phyloP scores from a whole-genome alignment of 2,797 vertebrate species.

The Mormyrops attenuatus region DNA sequence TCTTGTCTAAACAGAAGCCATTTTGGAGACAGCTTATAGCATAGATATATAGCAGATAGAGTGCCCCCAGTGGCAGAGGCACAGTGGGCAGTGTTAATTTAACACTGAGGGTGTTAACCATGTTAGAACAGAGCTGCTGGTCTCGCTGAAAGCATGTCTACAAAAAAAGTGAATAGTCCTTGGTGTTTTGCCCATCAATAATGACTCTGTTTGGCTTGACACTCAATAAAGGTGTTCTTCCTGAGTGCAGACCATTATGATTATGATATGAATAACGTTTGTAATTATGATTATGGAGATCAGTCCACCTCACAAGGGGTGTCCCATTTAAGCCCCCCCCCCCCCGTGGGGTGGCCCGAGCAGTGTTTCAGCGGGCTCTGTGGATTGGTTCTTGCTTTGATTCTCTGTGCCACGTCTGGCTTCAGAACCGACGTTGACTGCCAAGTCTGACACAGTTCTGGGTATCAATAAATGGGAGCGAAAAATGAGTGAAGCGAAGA shows the following conservation, averaged over 20 bases:
- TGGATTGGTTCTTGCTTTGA: not conserved
- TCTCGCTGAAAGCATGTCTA: not conserved
- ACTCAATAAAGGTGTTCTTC: not conserved
- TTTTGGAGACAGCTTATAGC: not conserved
- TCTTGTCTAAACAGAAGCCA: not conserved
- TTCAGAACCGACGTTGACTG: not conserved
- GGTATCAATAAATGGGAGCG: not conserved
- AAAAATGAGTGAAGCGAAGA: not conserved
- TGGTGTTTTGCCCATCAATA: not conserved
- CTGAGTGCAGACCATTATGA: not conserved
- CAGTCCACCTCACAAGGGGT: not conserved
- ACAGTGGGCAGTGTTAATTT: not conserved
- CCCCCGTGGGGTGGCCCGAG: not conserved
- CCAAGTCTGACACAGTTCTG: not conserved
- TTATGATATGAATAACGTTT: not conserved
- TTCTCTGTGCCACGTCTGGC: not conserved
- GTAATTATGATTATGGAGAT: constrained; percentile 4
- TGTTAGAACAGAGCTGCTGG: not conserved
- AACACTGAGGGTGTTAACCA: not conserved
- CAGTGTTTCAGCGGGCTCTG: not conserved
- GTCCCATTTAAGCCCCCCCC: not conserved
- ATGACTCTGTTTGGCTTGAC: not conserved
- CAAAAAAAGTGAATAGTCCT: not conserved
- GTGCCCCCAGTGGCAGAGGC: not conserved
- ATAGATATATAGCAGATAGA: not conserved